These are phyloP conservation scores for Phallusia fumigata DNA, from an alignment of 23 tunicate species.

Conservation along the genomic window DNA sequence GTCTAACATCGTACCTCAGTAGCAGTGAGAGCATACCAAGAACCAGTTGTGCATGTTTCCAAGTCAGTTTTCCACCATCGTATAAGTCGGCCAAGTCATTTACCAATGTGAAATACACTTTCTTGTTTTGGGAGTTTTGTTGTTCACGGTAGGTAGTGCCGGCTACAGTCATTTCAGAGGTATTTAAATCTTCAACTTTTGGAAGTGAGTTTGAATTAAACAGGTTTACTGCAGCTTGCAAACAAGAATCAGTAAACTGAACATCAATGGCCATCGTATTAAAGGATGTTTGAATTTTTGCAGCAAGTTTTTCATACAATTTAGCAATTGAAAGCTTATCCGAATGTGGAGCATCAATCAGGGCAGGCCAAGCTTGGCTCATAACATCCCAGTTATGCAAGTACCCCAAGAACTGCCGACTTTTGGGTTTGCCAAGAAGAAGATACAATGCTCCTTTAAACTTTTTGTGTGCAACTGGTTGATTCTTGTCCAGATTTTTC, in stretches of 20 bases:
- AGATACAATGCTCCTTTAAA: conserved; percentile 84
- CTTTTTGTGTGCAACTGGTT: conserved; percentile 41
- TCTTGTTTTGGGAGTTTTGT: background rate
- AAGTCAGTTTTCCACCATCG: conserved; percentile 38
- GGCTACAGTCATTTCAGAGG: background rate
- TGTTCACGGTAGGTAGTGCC: conserved; percentile 11
- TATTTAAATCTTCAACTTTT: conserved; percentile 7
- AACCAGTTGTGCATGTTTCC: conserved; percentile 40
- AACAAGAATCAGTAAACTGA: conserved; percentile 20
- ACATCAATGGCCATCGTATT: conserved; percentile 46
- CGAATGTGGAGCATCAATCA: conserved; percentile 65
- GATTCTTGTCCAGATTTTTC: conserved; percentile 43
- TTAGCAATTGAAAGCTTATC: conserved; percentile 81
- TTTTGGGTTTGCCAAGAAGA: conserved; percentile 57
- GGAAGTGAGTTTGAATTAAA: conserved; percentile 16
- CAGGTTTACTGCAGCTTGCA: conserved; percentile 31
- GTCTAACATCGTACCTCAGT: conserved; percentile 45
- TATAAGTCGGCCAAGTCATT: conserved; percentile 34
- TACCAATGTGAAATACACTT: conserved; percentile 30
- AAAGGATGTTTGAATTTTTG: conserved; percentile 53
- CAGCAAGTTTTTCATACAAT: conserved; percentile 53
- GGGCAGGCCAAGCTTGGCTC: conserved; percentile 77
- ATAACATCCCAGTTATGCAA: conserved; percentile 74
- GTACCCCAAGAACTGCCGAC: conserved; percentile 34
- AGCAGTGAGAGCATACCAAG: conserved; percentile 55